Base-by-base conservation (phyloP, 2,797 vertebrate genomes). In the Phylloscopus collybita region DNA sequence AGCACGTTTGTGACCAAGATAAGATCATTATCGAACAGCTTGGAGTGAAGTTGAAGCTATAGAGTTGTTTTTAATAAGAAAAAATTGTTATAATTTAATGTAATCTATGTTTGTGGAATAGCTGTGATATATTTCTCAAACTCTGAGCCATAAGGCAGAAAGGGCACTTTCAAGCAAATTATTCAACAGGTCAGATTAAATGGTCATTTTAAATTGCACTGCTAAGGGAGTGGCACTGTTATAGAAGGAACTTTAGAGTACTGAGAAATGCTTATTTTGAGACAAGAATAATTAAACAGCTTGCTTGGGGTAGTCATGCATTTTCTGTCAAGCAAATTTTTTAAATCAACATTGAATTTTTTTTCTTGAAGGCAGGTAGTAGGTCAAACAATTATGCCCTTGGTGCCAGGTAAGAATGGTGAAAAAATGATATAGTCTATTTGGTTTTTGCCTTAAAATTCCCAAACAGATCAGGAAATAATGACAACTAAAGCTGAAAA, bases 21-120 rank as follows among this genome's bases (percentile, higher is more conserved):
- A 96, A 95, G 92, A 93, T 96, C 62, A 71, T 95, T 96, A 94
- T 95, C 95, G 92, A 92, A 90, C 80, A 93, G 82, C 87, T 95
- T 84, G 92, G 64, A 95, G 92, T 84, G 67, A 90, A 94, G 70
- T 45, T 81, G 66, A 92, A 94, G 64, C 71, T 88, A 84, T n/a
- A 57, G 60, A 71, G 91, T 88, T 93, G 82, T 86, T 95, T 92
- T 73, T 91, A 88, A 93, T 86, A 80, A 40, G 69, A 84, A 90
- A 93, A 96, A 91, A 92, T 62, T 70, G 47, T 93, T 91, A 91
- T 88, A 90, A 88, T 95, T 93, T 96, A 93, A 92, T 82, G 76
- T 86, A 90, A 91, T 95, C 89, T 86, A n/a, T 94, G 62, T 94
- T 97, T 96, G 83, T 80, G 91, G 82, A 94, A 93, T 61, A 76